These are phyloP conservation scores for Microctonus brassicae DNA, from an alignment of 2,888 invertebrate genomes.

Conservation along the genomic window DNA sequence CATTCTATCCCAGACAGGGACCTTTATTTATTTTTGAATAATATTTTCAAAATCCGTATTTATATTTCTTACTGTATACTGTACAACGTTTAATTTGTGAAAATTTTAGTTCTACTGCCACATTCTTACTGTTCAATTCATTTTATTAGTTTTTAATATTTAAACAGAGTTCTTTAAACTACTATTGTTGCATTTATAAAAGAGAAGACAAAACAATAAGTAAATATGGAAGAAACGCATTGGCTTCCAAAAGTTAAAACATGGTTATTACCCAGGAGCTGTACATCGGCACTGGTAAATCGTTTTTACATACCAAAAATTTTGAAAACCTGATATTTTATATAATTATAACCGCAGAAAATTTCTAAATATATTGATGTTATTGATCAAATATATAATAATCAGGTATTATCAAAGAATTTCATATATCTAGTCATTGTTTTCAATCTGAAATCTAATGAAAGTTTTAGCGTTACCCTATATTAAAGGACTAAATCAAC, in stretches of 20 bases:
- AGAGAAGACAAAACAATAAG: neutral
- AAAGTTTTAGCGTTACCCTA: neutral
- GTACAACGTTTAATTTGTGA: no score
- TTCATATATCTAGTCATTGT: neutral
- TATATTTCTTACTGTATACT: no score
- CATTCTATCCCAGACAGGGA: neutral
- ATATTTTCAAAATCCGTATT: neutral
- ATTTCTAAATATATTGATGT: neutral
- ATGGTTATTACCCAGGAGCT: slow-evolving; percentile 56
- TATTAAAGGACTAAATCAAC: neutral
- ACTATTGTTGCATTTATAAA: neutral
- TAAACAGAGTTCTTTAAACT: neutral
- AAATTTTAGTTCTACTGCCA: no score
- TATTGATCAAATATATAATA: neutral
- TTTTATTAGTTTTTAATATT: neutral
- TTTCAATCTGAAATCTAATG: neutral
- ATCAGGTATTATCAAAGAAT: neutral
- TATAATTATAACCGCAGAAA: neutral
- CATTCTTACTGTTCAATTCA: neutral
- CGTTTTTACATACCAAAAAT: neutral
- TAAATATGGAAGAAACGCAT: slow-evolving; percentile 50
- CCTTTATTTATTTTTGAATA: neutral
- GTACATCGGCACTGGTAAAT: slow-evolving; percentile 51
- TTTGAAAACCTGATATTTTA: neutral
- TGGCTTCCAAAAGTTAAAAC: slow-evolving; percentile 57